These are phyloP conservation scores for Ennomos quercinarius DNA, from an alignment of 2,888 invertebrate genomes.

Conservation along the genomic window DNA sequence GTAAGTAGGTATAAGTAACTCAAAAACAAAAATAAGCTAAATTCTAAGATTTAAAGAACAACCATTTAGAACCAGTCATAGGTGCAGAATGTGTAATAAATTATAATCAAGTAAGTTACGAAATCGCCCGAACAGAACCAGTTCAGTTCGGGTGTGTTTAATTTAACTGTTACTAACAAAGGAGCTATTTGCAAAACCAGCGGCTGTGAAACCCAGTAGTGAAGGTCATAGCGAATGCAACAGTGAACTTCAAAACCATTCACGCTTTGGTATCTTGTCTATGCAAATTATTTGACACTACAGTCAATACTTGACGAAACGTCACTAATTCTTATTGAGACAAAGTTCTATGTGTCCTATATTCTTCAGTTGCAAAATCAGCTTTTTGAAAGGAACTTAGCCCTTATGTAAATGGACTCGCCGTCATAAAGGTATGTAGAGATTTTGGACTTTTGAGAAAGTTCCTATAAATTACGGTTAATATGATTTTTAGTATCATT, in stretches of 20 bases:
- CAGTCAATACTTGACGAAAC: neutral
- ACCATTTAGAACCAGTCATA: too few species aligned
- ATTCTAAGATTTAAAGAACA: too few species aligned
- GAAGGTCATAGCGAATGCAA: conserved; percentile 53
- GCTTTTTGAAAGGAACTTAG: conserved; percentile 3
- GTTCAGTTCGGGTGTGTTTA: conserved; percentile 64
- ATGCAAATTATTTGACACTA: neutral
- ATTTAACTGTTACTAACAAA: conserved; percentile 68
- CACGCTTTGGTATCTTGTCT: conserved; percentile 1
- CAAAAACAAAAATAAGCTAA: too few species aligned
- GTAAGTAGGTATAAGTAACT: too few species aligned
- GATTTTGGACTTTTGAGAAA: conserved; percentile 16
- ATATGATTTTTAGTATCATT: conserved; percentile 19
- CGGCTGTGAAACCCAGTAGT: conserved; percentile 52
- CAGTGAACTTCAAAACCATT: conserved; percentile 28
- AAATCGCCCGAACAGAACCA: conserved; percentile 60
- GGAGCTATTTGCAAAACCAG: conserved; percentile 54
- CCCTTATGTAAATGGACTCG: conserved; percentile 11
- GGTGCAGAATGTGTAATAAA: conserved; percentile 10
- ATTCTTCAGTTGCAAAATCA: too few species aligned
- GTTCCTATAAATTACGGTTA: conserved; percentile 3
- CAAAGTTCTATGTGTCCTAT: neutral
- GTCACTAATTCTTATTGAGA: neutral
- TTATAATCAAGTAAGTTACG: conserved; percentile 31
- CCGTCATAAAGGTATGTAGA: neutral